These are phyloP conservation scores for Tychaedon coryphoeus DNA, from an alignment of 2,113 vertebrate species.

Conservation along the genomic window DNA sequence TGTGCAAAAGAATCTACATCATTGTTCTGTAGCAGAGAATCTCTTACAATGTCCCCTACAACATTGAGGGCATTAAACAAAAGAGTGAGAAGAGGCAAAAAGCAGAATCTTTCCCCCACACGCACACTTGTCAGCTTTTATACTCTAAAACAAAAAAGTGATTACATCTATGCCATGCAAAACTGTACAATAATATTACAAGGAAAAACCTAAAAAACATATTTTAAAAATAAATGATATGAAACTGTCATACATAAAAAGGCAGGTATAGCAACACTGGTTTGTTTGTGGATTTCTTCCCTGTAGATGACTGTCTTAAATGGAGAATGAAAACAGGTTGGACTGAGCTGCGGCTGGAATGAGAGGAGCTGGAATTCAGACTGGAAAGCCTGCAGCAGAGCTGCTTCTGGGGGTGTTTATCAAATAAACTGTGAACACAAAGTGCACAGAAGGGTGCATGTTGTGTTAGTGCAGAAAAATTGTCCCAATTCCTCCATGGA, in stretches of 20 bases:
- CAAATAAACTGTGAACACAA: not conserved
- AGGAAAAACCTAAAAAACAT: conserved; percentile 83
- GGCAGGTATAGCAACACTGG: conserved; percentile 82
- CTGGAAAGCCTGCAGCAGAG: not conserved
- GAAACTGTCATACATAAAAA: conserved; percentile 88
- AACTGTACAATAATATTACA: conserved; percentile 99
- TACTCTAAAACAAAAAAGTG: conserved; percentile 82
- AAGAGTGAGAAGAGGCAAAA: conserved; percentile 77
- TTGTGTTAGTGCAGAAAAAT: not conserved
- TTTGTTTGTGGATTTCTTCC: conserved; percentile 65
- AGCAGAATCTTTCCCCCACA: conserved; percentile 64
- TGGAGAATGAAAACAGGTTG: not conserved
- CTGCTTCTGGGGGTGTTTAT: not conserved
- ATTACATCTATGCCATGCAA: conserved; percentile 97
- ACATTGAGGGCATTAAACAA: conserved; percentile 78
- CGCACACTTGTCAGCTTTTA: conserved; percentile 73
- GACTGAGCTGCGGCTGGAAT: not conserved
- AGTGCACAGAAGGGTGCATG: not conserved
- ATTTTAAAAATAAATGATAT: conserved; percentile 83
- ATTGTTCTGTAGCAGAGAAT: conserved; percentile 87
- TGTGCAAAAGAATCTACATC: conserved; percentile 95
- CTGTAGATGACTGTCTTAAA: conserved; percentile 3
- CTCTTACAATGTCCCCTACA: conserved; percentile 87
- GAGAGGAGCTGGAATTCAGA: not conserved
- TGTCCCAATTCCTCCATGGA: not conserved